phyloP scores from a whole-genome alignment of 2,888 invertebrate species.

The Tipula confusa region DNA sequence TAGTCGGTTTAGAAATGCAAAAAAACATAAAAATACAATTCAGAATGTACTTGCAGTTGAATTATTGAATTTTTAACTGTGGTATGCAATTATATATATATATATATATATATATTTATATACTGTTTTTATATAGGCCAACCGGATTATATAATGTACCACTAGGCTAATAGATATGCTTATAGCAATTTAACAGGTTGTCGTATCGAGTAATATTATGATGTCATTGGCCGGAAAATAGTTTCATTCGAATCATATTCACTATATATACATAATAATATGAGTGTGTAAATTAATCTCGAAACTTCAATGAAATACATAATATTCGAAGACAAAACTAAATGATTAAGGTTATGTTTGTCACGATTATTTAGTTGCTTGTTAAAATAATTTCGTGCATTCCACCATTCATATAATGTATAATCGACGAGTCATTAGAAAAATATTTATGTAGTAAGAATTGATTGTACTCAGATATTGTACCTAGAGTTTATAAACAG shows the following conservation, averaged over 20 bases:
- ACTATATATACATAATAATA: background rate
- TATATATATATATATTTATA: background rate
- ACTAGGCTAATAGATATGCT: background rate
- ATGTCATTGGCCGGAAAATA: background rate
- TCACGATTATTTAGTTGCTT: background rate
- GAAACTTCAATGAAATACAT: background rate
- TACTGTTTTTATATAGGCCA: background rate
- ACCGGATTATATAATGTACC: background rate
- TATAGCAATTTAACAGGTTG: background rate
- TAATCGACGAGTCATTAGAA: background rate
- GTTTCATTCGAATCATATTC: background rate
- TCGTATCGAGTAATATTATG: background rate
- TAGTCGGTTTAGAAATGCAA: background rate
- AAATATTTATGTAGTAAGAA: background rate
- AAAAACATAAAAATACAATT: background rate
- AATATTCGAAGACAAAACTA: background rate
- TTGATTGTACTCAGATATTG: background rate
- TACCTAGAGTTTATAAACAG: no score
- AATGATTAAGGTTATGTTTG: background rate
- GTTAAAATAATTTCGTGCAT: background rate
- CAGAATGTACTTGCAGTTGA: background rate
- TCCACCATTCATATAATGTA: background rate
- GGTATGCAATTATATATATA: background rate
- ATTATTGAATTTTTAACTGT: background rate
- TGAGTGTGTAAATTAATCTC: conserved; percentile 13